Evolutionary conservation across 2,888 invertebrate species (phyloP), one percentile per base, ranked within the genome.

Genomic region (Horisme vitalbata): DNA sequence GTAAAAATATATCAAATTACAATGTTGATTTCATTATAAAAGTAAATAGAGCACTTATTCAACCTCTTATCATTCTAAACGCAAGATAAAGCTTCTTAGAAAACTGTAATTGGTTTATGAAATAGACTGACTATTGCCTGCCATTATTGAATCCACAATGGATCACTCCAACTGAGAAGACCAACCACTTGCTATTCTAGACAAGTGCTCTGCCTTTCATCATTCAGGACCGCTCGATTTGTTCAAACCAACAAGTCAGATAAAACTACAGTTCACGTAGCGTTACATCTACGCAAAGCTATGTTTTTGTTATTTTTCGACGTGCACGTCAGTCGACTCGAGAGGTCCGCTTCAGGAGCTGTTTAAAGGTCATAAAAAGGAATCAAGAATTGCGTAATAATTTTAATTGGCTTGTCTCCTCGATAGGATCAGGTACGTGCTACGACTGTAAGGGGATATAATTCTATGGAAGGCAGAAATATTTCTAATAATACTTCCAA

Each of bases 341-440:
- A 32, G 15, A 3, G 18, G 10, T 20, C 18, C 10, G 10, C 15
- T 10, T 18, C 10, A 4, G 10, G 10, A 23, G 15, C 9, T 13
- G 6, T 6, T 15, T 6, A 11, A 37, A 31, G 27, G 18, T 4
- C 45, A 28, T 27, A 24, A 33, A 37, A 18, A 32, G 31, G 27
- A 36, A 36, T 46, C 21, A 23, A 18, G 33, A 36, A 41, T 27
- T 36, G 28, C 33, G 28, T 20, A 41, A 41, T 32, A 41, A 41
- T 32, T 35, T 31, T 36, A 47, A 47, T 47, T 41, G 46, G 36
- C 15, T 30, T 27, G 35, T 46, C 26, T 46, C 10, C 32, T 12
- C 35, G 12, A 41, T 27, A 32, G 21, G 12, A 26, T n/a, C 15
- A 10, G 9, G 20, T 2, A 30, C 46, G 46, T 35, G 45, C 11